Conservation (phyloP, 2,797 vertebrate genomes). For the Margarornis squamiger region DNA sequence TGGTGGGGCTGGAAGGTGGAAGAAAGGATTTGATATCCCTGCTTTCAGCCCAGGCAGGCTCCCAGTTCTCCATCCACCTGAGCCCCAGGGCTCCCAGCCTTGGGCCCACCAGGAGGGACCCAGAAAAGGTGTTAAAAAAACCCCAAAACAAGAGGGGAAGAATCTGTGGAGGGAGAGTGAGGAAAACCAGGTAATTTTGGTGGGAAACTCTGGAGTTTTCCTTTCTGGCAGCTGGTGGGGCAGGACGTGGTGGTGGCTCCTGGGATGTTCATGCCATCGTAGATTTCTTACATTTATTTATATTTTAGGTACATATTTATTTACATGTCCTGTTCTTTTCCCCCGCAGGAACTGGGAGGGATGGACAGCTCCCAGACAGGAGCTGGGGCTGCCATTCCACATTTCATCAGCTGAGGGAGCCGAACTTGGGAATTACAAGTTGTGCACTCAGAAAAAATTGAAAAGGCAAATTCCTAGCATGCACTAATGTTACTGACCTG, state of each 20-base stretch:
- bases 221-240: neutral
- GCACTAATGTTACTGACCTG: neutral
- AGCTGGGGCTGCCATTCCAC: neutral
- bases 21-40: neutral
- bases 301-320: too few species aligned
- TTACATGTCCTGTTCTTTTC: neutral
- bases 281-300: neutral
- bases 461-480: neutral
- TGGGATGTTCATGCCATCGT: neutral
- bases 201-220: neutral
- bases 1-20: neutral
- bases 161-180: neutral
- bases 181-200: neutral
- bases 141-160: accelerated
- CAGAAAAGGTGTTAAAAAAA: neutral
- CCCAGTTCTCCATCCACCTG: neutral
- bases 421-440: neutral
- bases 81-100: neutral
- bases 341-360: neutral
- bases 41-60: neutral
- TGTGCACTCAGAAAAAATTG: neutral
- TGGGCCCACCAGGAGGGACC: neutral
- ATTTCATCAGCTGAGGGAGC: neutral
- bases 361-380: neutral
- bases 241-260: neutral